phyloP scores from a whole-genome alignment of 53 echinoderm and acorn worm genomes.

The Echinometra lucunter region DNA sequence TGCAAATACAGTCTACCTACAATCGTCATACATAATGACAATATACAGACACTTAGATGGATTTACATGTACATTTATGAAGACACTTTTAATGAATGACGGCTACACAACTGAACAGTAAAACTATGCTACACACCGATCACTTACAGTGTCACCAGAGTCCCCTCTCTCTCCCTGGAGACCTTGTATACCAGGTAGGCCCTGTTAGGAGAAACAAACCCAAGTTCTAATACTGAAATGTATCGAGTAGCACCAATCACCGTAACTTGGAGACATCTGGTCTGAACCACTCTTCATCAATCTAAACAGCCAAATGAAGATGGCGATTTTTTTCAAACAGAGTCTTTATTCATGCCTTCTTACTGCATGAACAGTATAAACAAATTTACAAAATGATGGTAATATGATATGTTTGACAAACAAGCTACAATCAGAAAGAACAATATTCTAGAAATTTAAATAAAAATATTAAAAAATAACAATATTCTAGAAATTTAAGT shows the following conservation, averaged over 20 bases:
- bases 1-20: background rate
- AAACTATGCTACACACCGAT: conserved; percentile 62
- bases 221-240: conserved; percentile 54
- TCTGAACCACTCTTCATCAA: too few relatives aligned
- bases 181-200: conserved; percentile 16
- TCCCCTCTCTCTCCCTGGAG: conserved; percentile 45
- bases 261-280: too few relatives aligned
- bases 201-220: conserved; percentile 34
- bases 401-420: too few relatives aligned
- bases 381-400: too few relatives aligned
- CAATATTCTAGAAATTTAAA: too few relatives aligned
- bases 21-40: background rate
- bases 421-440: too few relatives aligned
- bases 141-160: conserved; percentile 63
- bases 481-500: too few relatives aligned
- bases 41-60: background rate
- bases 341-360: too few relatives aligned
- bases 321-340: too few relatives aligned
- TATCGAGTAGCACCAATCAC: background rate
- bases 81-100: background rate
- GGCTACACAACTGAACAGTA: conserved; percentile 35
- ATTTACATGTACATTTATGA: background rate
- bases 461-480: too few relatives aligned
- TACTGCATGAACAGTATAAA: too few relatives aligned
- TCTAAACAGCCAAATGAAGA: too few relatives aligned